These are phyloP conservation scores for Brenthis hecate DNA, from an alignment of 2,888 invertebrate species.

Conservation along the genomic window DNA sequence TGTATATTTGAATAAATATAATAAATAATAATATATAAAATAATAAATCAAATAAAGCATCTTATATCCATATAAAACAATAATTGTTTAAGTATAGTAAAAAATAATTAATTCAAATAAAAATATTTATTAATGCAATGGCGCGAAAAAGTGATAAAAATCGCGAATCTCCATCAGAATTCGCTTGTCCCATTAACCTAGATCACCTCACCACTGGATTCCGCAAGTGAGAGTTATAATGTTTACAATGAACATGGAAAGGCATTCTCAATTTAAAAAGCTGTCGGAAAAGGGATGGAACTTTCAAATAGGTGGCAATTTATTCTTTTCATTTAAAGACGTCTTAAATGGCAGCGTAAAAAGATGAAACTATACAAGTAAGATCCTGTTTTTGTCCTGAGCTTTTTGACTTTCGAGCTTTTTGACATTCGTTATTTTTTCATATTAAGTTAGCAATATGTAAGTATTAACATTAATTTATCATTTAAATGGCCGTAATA, in stretches of 20 bases:
- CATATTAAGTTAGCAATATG: too few relatives aligned
- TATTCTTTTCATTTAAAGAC: conserved; percentile 22
- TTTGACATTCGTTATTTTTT: neutral
- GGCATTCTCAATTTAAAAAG: conserved; percentile 47
- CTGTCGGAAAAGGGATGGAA: conserved; percentile 24
- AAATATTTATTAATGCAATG: conserved; percentile 10
- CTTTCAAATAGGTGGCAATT: conserved; percentile 18
- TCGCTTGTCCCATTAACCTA: conserved; percentile 62
- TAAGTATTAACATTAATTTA: too few relatives aligned
- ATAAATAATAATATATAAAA: too few relatives aligned
- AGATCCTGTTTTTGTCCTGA: too few relatives aligned
- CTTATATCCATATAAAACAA: too few relatives aligned
- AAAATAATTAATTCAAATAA: neutral
- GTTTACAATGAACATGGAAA: conserved; percentile 69
- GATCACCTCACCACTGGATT: conserved; percentile 47
- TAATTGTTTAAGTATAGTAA: too few relatives aligned
- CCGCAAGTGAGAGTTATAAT: conserved; percentile 63
- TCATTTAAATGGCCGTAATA: too few relatives aligned
- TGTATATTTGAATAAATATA: too few relatives aligned
- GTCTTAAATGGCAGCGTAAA: conserved; percentile 1
- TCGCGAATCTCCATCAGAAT: conserved; percentile 46
- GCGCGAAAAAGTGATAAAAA: conserved; percentile 14
- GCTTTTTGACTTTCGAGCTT: neutral
- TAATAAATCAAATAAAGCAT: too few relatives aligned
- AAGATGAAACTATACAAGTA: neutral